Evolutionary conservation across 2,888 invertebrate species (phyloP), one percentile per base, ranked within the genome.

Genomic region (Steromphala cineraria): DNA sequence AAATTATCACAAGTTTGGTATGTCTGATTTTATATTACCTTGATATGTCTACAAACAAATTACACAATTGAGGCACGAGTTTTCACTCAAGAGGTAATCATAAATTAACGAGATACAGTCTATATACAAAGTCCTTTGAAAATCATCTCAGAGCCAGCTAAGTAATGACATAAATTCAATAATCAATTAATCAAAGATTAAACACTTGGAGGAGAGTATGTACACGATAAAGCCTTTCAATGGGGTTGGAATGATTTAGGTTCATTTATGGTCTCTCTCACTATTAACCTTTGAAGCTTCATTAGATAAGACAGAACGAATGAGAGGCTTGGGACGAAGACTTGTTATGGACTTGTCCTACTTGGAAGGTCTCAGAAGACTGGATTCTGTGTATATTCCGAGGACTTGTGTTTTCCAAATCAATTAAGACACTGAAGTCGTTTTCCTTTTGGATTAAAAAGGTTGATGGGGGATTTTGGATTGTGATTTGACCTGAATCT

Each of bases 241-340:
- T n/a, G 28, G 62, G 13, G 24, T 28, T 24, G 28, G 15, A 62
- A 28, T 62, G 62, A 62, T 28, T 24, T 28, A 28, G 62, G 4
- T 28, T 62, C 28, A 62, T 62, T 62, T 62, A 28, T 24, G 24
- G 62, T 28, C 28, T 28, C 28, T 62, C 62, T 13, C 10, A 24
- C 71, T 40, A 71, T 71, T 71, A 71, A 71, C 71, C 71, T 71
- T 71, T 62, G 62, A 62, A 62, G 62, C 24, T 28, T 62, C 28
- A 10, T 71, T 71, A 71, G 71, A 71, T 36, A 71, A 36, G 71
- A 40, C 13, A 24, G 56, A 10, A 24, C 19, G 19, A 56, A 56
- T 10, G 24, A 10, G 56, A 56, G 24, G 19, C 19, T 56, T 21
- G 56, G 19, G 56, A 56, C 21, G 7, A 21, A 4, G 56, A 24